These are phyloP conservation scores for Blennius ocellaris DNA, from an alignment of 2,113 vertebrate species.

Conservation along the genomic window DNA sequence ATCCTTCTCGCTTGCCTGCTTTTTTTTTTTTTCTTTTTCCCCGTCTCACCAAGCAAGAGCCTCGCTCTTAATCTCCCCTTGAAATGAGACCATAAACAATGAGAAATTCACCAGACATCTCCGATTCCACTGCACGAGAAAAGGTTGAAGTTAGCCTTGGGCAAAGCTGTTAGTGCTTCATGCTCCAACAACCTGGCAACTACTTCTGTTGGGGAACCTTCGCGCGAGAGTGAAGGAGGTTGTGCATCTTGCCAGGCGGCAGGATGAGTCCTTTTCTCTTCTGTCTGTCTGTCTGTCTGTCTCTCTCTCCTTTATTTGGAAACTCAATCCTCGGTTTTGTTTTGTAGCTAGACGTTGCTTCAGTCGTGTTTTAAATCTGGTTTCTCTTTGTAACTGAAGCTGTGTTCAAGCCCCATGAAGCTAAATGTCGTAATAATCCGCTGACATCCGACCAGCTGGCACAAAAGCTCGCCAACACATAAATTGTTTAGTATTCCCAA, in stretches of 20 bases:
- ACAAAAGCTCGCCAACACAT: background rate
- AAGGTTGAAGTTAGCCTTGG: slow-evolving; percentile 79
- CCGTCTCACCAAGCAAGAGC: slow-evolving; percentile 65
- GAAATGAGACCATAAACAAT: slow-evolving; percentile 77
- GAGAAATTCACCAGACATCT: slow-evolving; percentile 73
- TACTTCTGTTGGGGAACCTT: slow-evolving; percentile 69
- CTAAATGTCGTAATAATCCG: slow-evolving; percentile 25
- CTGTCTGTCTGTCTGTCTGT: background rate
- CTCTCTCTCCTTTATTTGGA: slow-evolving; percentile 22
- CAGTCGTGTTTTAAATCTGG: no score
- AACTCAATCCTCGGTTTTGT: slow-evolving; percentile 24
- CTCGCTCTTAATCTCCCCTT: slow-evolving; percentile 74
- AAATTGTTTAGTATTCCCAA: slow-evolving; percentile 3
- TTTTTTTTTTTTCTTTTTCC: background rate
- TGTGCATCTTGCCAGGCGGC: slow-evolving; percentile 56
- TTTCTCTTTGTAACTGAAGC: slow-evolving; percentile 1
- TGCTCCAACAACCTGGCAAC: slow-evolving; percentile 77
- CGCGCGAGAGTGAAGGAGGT: slow-evolving; percentile 48
- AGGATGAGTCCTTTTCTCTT: slow-evolving; percentile 30
- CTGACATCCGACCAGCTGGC: slow-evolving; percentile 26
- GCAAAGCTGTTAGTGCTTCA: slow-evolving; percentile 80
- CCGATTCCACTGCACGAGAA: slow-evolving; percentile 65
- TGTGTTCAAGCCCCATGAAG: slow-evolving; percentile 29
- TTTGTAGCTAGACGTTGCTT: background rate
- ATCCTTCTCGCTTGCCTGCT: slow-evolving; percentile 61